Base-by-base conservation (phyloP, 2,113 vertebrate species). In the Malurus cyaneus region DNA sequence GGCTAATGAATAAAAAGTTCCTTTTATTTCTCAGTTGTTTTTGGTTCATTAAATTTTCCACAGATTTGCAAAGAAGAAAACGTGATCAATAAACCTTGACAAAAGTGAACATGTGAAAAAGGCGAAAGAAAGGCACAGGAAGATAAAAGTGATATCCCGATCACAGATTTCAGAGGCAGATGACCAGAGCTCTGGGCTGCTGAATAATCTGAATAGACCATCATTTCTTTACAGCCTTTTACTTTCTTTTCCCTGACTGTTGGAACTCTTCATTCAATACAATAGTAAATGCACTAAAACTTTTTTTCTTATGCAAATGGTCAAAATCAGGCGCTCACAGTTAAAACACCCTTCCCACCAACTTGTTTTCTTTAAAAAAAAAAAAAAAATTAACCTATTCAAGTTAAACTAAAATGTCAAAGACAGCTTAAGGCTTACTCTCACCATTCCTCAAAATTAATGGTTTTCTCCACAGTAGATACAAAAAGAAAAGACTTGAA, bases 271-370 rank as follows among this genome's bases (percentile, higher is more conserved):
- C 98, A 98, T 98, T 98, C 98, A 98, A 98, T 97, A 99, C 99
- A 99, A 99, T 98, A 96, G 97, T 96, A 98, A 99, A 99, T 97
- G 98, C 99, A 98, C 98, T 98, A 98, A 99, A 99, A 98, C 98
- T 98, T 98, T 98, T 98, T 98, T 99, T 99, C 98, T 99, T 98
- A 99, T 99, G 99, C 98, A 99, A 99, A 99, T 99, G 95, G 59
- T 79, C 86, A 96, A 97, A 96, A 98, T 98, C 86, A 67, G 88
- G 98, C 92, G 97, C 98, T 98, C 98, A 96, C 97, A 98, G 98
- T 98, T 98, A 98, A 97, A 97, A 97, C 93, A 97, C 98, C 98
- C 97, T 98, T 98, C 97, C 97, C 98, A 97, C 98, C 94, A 97
- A 97, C 95, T 94, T 97, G 85, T 96, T 96, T 96, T 96, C 87